These are phyloP conservation scores for Cynaeus angustus DNA, from an alignment of 2,888 invertebrate genomes.

Conservation along the genomic window DNA sequence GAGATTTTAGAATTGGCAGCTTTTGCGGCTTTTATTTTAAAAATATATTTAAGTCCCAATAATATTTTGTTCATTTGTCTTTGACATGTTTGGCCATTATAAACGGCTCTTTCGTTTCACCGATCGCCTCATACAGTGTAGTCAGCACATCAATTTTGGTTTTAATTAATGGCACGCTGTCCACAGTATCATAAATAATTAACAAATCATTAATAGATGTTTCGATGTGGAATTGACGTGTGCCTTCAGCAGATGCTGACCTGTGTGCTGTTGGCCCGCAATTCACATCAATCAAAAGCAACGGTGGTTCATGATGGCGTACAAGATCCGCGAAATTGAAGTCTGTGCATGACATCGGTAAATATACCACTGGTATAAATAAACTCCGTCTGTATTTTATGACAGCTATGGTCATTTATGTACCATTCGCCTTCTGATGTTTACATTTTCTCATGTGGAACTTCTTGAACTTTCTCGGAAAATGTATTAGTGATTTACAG, in stretches of 20 bases:
- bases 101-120: neutral
- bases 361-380: conserved; percentile 53
- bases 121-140: neutral
- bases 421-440: conserved; percentile 9
- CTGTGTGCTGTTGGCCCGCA: conserved; percentile 50
- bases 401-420: conserved; percentile 31
- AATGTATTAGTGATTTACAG: neutral
- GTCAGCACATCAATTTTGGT: conserved; percentile 18
- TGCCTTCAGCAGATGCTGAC: conserved; percentile 52
- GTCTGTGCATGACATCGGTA: conserved; percentile 55
- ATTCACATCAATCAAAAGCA: conserved; percentile 56
- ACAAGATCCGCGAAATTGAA: conserved; percentile 55
- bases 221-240: conserved; percentile 52
- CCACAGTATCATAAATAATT: conserved; percentile 50
- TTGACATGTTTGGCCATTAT: neutral
- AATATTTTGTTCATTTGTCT: neutral
- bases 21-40: no score
- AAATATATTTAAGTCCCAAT: no score
- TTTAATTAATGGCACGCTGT: conserved; percentile 47
- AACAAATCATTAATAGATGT: conserved; percentile 52
- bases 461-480: conserved; percentile 11
- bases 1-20: no score
- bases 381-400: conserved; percentile 44
- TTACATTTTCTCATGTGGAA: conserved; percentile 6
- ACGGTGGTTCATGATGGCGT: conserved; percentile 49